Evolutionary conservation across 1,140 invertebrate species (phyloP).

Genomic region (Ips nitidus): DNA sequence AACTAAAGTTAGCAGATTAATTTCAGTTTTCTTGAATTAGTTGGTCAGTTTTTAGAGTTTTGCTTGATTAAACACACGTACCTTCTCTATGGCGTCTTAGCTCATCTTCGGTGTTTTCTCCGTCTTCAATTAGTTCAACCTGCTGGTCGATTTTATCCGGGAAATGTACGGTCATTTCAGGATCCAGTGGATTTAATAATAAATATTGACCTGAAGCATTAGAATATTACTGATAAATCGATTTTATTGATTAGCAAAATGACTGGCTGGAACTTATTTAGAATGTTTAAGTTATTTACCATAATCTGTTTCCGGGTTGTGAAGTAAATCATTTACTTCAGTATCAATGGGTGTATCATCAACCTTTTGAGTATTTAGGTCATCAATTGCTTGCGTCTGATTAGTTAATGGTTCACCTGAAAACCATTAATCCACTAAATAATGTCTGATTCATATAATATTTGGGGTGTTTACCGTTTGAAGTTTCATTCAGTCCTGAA

Average conservation of each 20-base stretch:
- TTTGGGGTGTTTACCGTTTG: neutral
- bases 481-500: too few relatives aligned
- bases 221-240: neutral
- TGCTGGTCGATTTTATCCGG: constrained; percentile 21
- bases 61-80: neutral
- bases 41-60: neutral
- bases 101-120: constrained; percentile 30
- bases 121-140: constrained; percentile 26
- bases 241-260: neutral
- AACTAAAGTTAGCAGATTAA: too few relatives aligned
- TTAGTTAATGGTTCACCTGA: neutral
- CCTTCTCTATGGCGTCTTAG: constrained; percentile 15
- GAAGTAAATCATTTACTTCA: constrained; percentile 13
- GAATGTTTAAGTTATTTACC: too few relatives aligned
- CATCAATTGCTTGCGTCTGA: neutral
- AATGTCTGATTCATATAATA: neutral
- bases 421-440: neutral
- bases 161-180: constrained; percentile 8
- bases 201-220: neutral
- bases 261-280: neutral
- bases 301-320: neutral
- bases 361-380: neutral
- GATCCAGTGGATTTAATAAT: constrained; percentile 21
- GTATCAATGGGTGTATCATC: neutral
- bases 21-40: neutral